phyloP scores from a whole-genome alignment of 2,113 vertebrate genomes.

The Dicerorhinus sumatrensis region DNA sequence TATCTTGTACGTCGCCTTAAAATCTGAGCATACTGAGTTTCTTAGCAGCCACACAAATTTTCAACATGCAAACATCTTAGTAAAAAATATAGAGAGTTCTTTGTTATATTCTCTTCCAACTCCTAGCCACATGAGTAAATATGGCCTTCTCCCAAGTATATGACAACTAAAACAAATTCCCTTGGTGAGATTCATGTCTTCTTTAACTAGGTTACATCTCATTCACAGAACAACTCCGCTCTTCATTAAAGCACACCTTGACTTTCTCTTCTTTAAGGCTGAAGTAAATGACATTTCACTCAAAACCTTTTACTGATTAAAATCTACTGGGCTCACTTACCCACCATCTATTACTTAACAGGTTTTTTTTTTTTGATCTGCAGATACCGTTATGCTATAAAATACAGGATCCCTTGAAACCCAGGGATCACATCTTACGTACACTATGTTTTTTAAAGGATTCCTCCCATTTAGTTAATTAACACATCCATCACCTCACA shows the following conservation, averaged over 20 bases:
- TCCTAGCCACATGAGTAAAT: neutral
- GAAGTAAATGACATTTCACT: neutral
- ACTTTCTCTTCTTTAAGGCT: neutral
- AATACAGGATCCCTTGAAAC: neutral
- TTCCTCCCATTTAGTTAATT: slow-evolving; percentile 5
- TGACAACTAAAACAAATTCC: neutral
- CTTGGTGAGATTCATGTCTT: neutral
- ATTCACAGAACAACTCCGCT: neutral
- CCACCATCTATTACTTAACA: neutral
- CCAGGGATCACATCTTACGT: neutral
- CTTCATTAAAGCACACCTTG: neutral
- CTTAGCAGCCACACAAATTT: neutral
- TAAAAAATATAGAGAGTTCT: neutral
- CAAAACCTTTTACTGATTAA: neutral
- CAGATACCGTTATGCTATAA: neutral
- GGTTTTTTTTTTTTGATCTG: neutral
- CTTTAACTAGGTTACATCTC: neutral
- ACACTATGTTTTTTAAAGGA: neutral
- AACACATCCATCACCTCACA: neutral
- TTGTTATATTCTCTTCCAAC: neutral
- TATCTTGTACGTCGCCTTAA: neutral
- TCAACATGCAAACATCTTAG: neutral
- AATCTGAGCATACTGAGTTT: neutral
- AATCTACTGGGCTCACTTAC: neutral
- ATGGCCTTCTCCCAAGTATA: neutral